phyloP scores from a whole-genome alignment of 2,113 vertebrate species.

The Rhynchopsitta pachyrhyncha region DNA sequence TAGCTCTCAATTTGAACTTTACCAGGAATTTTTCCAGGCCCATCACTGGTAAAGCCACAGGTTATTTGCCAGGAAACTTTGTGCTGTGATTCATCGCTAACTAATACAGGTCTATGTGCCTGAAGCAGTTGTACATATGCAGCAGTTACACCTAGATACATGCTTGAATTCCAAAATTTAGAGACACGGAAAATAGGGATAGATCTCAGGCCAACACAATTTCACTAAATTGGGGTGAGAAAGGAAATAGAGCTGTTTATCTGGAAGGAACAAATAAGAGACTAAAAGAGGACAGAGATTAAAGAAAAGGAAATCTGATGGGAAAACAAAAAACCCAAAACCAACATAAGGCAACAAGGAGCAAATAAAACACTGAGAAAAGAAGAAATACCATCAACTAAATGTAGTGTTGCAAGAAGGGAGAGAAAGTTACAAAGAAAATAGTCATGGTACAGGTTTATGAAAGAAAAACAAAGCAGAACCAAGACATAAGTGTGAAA shows the following conservation, averaged over 20 bases:
- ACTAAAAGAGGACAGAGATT: not conserved
- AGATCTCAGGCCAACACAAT: not conserved
- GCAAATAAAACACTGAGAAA: not conserved
- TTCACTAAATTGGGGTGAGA: not conserved
- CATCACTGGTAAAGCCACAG: not conserved
- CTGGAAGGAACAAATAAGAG: not conserved
- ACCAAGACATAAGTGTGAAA: not conserved
- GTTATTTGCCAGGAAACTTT: not conserved
- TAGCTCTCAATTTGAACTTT: not conserved
- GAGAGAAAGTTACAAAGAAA: not conserved
- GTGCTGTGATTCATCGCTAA: not conserved
- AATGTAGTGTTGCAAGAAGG: not conserved
- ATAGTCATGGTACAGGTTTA: not conserved
- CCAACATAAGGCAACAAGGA: not conserved
- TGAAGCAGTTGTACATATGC: not conserved
- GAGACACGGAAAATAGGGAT: not conserved
- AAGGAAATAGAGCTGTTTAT: not conserved
- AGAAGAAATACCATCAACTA: not conserved
- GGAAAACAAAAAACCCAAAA: not conserved
- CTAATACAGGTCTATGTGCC: not conserved
- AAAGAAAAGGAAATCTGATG: not conserved
- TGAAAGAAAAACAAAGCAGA: not conserved
- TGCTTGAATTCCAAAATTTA: not conserved
- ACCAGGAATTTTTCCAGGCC: not conserved
- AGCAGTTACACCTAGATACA: not conserved